Evolutionary conservation across 2,888 invertebrate species (phyloP).

Genomic region (Leucophenga montana): DNA sequence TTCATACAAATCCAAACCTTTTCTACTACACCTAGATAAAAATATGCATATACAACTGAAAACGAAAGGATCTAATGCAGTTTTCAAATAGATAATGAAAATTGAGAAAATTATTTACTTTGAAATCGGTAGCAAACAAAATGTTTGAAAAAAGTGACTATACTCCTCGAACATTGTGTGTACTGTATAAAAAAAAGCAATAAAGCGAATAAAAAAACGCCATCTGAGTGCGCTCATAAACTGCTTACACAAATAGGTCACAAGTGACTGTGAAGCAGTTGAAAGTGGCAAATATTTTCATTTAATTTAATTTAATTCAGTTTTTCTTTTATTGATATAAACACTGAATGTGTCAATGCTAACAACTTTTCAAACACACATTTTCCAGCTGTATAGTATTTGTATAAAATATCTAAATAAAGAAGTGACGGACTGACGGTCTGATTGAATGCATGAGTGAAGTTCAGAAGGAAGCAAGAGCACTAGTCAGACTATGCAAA

Average conservation of each 20-base stretch:
- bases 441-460: not conserved
- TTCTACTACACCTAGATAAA: no score
- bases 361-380: conserved; percentile 21
- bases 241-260: conserved; percentile 34
- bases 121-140: not conserved
- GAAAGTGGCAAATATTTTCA: conserved; percentile 14
- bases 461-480: conserved; percentile 55
- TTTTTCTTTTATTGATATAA: not conserved
- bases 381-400: conserved; percentile 12
- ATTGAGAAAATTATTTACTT: not conserved
- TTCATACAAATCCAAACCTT: no score
- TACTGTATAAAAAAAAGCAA: not conserved
- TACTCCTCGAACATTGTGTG: not conserved
- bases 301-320: conserved; percentile 26
- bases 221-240: conserved; percentile 24
- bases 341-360: conserved; percentile 1
- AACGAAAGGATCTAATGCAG: no score
- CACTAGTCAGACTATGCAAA: conserved; percentile 25
- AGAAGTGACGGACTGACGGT: not conserved
- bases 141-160: no score
- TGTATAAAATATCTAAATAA: not conserved
- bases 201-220: not conserved
- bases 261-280: conserved; percentile 46
- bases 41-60: no score
- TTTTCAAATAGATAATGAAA: not conserved